A percentile compares a stretch with the other conserved stretches of the same genome.
These are phyloP conservation scores for Athetis lepigone DNA, from an alignment of 2,888 invertebrate species.

Conservation along the genomic window DNA sequence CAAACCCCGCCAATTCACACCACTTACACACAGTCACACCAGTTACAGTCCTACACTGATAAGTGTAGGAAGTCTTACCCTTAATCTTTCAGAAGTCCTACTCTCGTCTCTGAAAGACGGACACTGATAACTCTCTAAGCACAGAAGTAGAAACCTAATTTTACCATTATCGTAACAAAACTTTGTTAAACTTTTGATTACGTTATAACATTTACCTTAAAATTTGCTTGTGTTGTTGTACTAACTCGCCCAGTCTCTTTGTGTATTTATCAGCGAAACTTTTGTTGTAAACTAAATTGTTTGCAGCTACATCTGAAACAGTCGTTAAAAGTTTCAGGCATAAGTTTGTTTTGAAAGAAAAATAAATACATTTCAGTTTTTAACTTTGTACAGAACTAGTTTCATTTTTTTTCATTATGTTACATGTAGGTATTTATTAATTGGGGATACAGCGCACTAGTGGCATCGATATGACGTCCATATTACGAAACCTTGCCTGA, in stretches of 20 bases:
- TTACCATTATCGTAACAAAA: slow-evolving; percentile 9
- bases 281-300: slow-evolving; percentile 67
- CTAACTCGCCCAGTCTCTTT: slow-evolving; percentile 75
- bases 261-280: slow-evolving; percentile 70
- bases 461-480: background rate
- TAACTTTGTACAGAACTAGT: background rate
- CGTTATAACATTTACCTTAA: slow-evolving; percentile 72
- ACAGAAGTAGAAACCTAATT: background rate
- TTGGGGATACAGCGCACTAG: no score
- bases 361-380: slow-evolving; percentile 10
- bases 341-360: slow-evolving; percentile 23
- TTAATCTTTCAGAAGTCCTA: no score
- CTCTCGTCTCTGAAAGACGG: no score
- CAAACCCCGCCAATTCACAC: no score
- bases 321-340: slow-evolving; percentile 42
- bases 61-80: no score
- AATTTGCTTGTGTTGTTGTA: slow-evolving; percentile 80
- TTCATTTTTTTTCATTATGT: background rate
- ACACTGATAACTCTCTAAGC: background rate
- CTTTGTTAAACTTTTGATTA: slow-evolving; percentile 14
- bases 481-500: background rate
- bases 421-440: background rate
- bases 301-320: slow-evolving; percentile 68
- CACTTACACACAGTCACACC: no score
- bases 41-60: no score